Conservation (phyloP, 1,140 invertebrate genomes). For the Cotesia vestalis region DNA sequence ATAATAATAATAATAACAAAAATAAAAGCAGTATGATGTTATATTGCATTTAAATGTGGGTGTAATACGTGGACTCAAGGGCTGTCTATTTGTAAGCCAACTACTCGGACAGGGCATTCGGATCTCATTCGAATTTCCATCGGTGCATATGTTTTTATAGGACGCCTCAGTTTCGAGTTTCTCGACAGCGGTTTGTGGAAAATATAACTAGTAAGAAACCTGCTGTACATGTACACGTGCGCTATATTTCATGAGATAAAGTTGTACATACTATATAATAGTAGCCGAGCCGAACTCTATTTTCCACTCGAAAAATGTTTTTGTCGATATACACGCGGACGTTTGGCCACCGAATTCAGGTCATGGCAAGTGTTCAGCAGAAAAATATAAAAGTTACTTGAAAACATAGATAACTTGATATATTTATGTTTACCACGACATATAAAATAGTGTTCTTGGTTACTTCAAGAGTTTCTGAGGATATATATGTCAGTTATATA, state of each 20-base stretch:
- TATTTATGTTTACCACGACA: not conserved
- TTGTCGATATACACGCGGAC: conserved; percentile 3
- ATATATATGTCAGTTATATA: too few relatives aligned
- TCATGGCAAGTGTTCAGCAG: conserved; percentile 19
- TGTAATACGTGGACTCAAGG: not conserved
- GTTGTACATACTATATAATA: not conserved
- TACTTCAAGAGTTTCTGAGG: too few relatives aligned
- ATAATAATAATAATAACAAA: too few relatives aligned
- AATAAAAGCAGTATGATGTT: too few relatives aligned
- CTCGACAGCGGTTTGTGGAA: not conserved
- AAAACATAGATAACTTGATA: too few relatives aligned
- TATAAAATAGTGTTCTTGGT: not conserved
- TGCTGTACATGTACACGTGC: not conserved
- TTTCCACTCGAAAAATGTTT: conserved; percentile 19
- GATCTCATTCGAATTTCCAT: not conserved
- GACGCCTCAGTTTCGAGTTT: conserved; percentile 2
- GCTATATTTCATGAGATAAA: conserved; percentile 21
- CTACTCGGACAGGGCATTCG: not conserved
- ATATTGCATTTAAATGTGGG: too few relatives aligned
- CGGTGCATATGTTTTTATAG: conserved; percentile 7
- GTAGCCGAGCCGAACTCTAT: conserved; percentile 10
- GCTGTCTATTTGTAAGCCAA: conserved; percentile 21
- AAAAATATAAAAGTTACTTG: not conserved
- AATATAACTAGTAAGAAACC: too few relatives aligned
- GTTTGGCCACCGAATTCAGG: not conserved